Evolutionary conservation across 2,888 invertebrate species (phyloP), one percentile per base, ranked within the genome.

Genomic region (Panopea generosa): DNA sequence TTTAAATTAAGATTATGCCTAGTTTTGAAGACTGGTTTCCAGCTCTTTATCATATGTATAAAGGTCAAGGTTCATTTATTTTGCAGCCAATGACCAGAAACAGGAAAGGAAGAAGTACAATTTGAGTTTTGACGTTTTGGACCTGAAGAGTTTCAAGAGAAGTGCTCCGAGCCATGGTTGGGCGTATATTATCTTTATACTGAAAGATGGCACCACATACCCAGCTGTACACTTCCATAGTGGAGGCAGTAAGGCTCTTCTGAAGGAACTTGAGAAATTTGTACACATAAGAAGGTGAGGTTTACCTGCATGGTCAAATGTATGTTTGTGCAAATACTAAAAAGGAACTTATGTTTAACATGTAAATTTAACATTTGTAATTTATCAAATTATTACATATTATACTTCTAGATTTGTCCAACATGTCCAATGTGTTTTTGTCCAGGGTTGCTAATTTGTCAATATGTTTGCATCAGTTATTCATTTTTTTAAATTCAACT

Each of bases 161-260:
- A 90, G 89, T 72, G 90, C 91, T 27, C 87, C 90, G 59, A 86
- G 87, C 82, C 86, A 91, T 83, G 90, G 90, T 61, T 90, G 91
- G 91, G 90, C 91, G 0, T 91, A 90, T 75, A 84, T 93, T 16
- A 91, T 93, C 49, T 95, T 97, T 82, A 95, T 95, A 84, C 95
- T 95, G 82, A 95, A 95, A 80, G 95, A 95, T 92, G 94, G 95
- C 57, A 95, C 96, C 0, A 95, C 95, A 89, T 95, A 96, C 84
- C 95, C 96, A 77, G 95, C 96, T 4, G 96, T 98, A 90, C 96
- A 96, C 90, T 98, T 98, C 93, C 97, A 97, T 91, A 95, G 96
- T 84, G 97, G 96, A 0, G 97, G 97, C 86, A 96, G 97, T 0
- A 96, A 96, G 86, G 95, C 95, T 66, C 95, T 98, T 87, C 94